phyloP scores from a whole-genome alignment of 2,113 vertebrate genomes.

The Oreochromis tanganicae region DNA sequence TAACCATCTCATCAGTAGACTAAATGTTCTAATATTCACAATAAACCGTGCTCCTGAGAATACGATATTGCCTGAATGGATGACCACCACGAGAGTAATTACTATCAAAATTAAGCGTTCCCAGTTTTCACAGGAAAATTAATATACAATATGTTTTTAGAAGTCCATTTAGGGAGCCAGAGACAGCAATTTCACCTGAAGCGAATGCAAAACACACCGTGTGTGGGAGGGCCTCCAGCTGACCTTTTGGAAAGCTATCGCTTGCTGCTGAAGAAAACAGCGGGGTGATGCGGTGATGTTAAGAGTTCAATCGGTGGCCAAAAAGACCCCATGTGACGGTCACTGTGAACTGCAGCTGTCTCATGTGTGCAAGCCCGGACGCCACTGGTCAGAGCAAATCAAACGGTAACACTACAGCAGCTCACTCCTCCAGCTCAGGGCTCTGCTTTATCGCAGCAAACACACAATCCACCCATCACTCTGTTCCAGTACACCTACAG shows the following conservation, averaged over 20 bases:
- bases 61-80: not conserved
- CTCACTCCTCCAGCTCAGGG: constrained; percentile 16
- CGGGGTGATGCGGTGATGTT: not conserved
- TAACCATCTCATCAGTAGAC: not conserved
- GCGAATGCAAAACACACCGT: not conserved
- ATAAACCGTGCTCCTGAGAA: not conserved
- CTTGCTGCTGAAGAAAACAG: not conserved
- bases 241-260: constrained; percentile 45
- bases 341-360: not conserved
- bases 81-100: not conserved
- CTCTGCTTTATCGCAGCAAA: constrained; percentile 31
- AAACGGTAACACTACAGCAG: not conserved
- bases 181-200: constrained; percentile 26
- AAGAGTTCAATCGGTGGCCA: constrained; percentile 14
- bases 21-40: not conserved
- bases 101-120: not conserved
- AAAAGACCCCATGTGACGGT: not conserved
- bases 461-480: constrained; percentile 34
- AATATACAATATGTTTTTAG: not conserved
- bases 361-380: not conserved
- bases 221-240: constrained; percentile 30
- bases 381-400: not conserved
- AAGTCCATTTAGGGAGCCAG: not conserved
- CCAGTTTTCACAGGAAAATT: not conserved
- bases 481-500: constrained; percentile 51